Base-by-base conservation (phyloP, 1,140 invertebrate species). In the Macrocentrus cingulum region DNA sequence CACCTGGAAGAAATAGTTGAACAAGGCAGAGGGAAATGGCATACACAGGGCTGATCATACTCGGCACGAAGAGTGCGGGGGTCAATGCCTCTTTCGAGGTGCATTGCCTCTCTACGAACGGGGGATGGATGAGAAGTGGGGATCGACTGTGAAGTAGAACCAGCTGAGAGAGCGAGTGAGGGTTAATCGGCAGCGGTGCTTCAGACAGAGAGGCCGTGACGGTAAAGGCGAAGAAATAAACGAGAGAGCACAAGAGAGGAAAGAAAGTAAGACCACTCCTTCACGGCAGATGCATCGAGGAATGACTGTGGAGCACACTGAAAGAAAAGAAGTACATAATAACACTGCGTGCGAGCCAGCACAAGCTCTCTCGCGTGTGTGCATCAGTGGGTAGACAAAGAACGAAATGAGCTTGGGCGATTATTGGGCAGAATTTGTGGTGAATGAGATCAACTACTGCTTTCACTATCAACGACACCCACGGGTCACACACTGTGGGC, bases 371-470 rank as follows among this genome's bases (percentile, higher is more conserved):
- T 11, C 11, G 29, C 11, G 29, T 34, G 29, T 34, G 6, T 6
- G 29, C 6, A 32, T 9, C 34, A 49, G 13, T 25, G 46, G 2
- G 16, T 19, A 11, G 37, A 18, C 1, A 51, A 51, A 34, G n/a
- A 16, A 51, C 8, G 1, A 46, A 46, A 34, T 6, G 11, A 34
- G 6, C 11, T 11, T 34, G 50, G 60, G 60, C 61, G 59, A 59
- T 49, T 41, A 52, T 67, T 66, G 62, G 61, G 63, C 59, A 67
- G 73, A 75, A 72, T 73, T 75, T 71, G 69, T 66, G 61, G 68
- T 74, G 72, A 71, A 67, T 66, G 68, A 66, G n/a, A n/a, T n/a
- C n/a, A n/a, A n/a, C n/a, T n/a, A n/a, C n/a, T n/a, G 20, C 44
- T 46, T 46, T 46, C 44, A 46, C 44, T 46, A 9, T 51, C 51